These are phyloP conservation scores for Rana temporaria DNA, from an alignment of 2,113 vertebrate genomes.

Conservation along the genomic window DNA sequence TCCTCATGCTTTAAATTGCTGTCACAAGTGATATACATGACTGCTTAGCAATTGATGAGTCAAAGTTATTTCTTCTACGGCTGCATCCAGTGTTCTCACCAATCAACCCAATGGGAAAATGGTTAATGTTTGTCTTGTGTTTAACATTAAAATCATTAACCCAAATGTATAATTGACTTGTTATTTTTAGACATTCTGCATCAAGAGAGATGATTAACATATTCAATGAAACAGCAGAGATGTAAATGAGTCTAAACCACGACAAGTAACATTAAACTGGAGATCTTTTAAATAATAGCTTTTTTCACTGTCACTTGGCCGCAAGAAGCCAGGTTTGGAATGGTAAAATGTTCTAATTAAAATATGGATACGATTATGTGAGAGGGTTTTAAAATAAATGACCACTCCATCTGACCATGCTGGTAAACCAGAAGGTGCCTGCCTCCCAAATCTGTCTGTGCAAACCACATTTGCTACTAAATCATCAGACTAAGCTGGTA, in stretches of 20 bases:
- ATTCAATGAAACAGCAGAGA: conserved; percentile 35
- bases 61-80: conserved; percentile 3
- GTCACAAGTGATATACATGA: not conserved
- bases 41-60: not conserved
- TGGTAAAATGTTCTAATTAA: not conserved
- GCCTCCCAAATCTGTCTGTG: not conserved
- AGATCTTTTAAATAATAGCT: not conserved
- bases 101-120: conserved; percentile 21
- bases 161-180: conserved; percentile 47
- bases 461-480: no score
- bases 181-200: conserved; percentile 35
- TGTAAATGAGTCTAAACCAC: conserved; percentile 41
- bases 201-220: conserved; percentile 40
- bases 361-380: no score
- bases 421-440: not conserved
- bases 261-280: conserved; percentile 24
- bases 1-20: not conserved
- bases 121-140: conserved; percentile 40
- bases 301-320: not conserved
- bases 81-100: not conserved
- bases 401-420: not conserved
- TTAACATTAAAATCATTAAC: conserved; percentile 49
- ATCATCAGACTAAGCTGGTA: not conserved
- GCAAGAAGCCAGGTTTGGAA: not conserved
- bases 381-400: not conserved